Evolutionary conservation across 2,888 invertebrate genomes (phyloP).

Genomic region (Schrankia costaestrigalis): DNA sequence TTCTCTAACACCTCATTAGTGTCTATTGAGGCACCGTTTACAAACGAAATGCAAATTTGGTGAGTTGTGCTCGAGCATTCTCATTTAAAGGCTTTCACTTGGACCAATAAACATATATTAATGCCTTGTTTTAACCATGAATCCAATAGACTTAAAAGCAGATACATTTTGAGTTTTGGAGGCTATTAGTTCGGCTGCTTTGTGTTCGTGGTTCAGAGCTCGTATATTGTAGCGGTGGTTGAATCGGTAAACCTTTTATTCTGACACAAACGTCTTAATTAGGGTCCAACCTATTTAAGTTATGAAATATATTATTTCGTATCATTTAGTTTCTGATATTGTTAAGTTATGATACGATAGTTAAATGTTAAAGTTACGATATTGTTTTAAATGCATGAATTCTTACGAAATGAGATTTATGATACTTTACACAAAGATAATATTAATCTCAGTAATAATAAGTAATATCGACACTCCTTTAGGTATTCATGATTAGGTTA

Average conservation of each 20-base stretch:
- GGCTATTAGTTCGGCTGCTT: slow-evolving; percentile 57
- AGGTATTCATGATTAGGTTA: too few relatives aligned
- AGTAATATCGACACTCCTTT: too few relatives aligned
- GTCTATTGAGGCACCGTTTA: slow-evolving; percentile 56
- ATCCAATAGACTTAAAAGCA: slow-evolving; percentile 48
- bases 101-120: slow-evolving; percentile 62
- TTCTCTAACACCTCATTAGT: slow-evolving; percentile 76
- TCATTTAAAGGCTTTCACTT: slow-evolving; percentile 47
- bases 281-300: slow-evolving; percentile 54
- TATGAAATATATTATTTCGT: slow-evolving; percentile 53
- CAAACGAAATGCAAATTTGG: slow-evolving; percentile 73
- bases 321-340: slow-evolving; percentile 37
- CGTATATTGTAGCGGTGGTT: slow-evolving; percentile 58
- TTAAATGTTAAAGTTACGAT: slow-evolving; percentile 20
- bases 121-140: slow-evolving; percentile 46
- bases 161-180: slow-evolving; percentile 57
- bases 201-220: slow-evolving; percentile 47
- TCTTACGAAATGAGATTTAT: too few relatives aligned
- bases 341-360: too few relatives aligned
- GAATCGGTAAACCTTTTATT: slow-evolving; percentile 52
- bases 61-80: slow-evolving; percentile 62
- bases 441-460: too few relatives aligned
- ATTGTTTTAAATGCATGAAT: slow-evolving; percentile 15
- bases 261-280: slow-evolving; percentile 66
- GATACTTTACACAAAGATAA: too few relatives aligned